Evolutionary conservation across 2,797 vertebrate genomes (phyloP).

Genomic region (Myotis pilosus): DNA sequence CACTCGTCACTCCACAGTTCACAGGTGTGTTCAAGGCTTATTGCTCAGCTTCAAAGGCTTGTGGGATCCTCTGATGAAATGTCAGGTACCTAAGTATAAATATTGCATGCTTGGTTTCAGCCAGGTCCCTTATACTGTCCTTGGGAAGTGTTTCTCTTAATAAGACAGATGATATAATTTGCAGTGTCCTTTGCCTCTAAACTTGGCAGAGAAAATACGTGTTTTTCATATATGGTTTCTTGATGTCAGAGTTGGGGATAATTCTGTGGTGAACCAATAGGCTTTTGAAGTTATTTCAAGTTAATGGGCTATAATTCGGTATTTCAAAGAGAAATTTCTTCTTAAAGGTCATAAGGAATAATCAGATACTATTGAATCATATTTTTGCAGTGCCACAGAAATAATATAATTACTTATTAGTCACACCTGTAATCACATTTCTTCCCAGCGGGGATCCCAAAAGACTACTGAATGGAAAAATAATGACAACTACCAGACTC

Average conservation of each 20-base stretch:
- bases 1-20: not conserved
- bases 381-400: not conserved
- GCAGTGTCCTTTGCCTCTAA: not conserved
- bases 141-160: not conserved
- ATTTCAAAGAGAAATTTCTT: not conserved
- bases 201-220: not conserved
- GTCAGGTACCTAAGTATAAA: not conserved
- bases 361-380: not conserved
- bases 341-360: not conserved
- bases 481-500: not conserved
- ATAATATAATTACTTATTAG: not conserved
- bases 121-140: not conserved
- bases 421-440: not conserved
- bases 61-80: not conserved
- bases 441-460: not conserved
- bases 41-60: not conserved
- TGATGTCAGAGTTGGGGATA: not conserved
- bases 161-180: not conserved
- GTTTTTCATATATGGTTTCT: not conserved
- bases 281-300: not conserved
- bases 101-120: not conserved
- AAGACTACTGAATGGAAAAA: not conserved
- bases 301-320: not conserved
- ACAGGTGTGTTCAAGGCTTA: not conserved
- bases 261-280: not conserved